Percentiles rank a stretch among this genome's conserved stretches.
These are phyloP conservation scores for Lepidochitona cinerea DNA, from an alignment of 2,888 invertebrate genomes.

Conservation along the genomic window DNA sequence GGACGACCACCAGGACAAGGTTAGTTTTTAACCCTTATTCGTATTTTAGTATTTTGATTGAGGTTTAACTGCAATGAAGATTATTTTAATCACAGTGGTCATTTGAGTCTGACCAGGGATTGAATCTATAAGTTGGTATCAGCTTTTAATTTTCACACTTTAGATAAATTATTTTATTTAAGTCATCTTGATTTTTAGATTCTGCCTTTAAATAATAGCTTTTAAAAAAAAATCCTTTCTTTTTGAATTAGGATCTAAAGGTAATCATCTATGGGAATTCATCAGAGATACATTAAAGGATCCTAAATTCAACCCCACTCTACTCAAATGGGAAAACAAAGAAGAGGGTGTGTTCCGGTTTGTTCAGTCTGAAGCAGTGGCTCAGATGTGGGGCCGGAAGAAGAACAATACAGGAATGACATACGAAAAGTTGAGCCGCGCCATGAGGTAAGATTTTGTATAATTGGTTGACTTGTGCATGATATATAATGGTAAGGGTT, in stretches of 20 bases:
- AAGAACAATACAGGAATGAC: slow-evolving; percentile 91
- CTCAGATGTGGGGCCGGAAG: slow-evolving; percentile 87
- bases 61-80: too few relatives aligned
- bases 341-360: slow-evolving; percentile 87
- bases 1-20: neutral
- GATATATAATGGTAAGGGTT: too few relatives aligned
- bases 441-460: slow-evolving; percentile 78
- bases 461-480: neutral
- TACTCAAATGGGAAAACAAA: slow-evolving; percentile 90
- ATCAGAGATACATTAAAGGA: slow-evolving; percentile 84
- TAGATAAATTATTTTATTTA: too few relatives aligned
- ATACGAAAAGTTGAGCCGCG: slow-evolving; percentile 90
- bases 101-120: too few relatives aligned
- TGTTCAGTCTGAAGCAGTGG: slow-evolving; percentile 87
- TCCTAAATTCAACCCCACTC: slow-evolving; percentile 82
- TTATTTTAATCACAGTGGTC: too few relatives aligned
- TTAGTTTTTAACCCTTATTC: neutral
- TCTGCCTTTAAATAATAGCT: too few relatives aligned
- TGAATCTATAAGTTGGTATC: too few relatives aligned
- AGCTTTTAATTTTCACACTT: too few relatives aligned
- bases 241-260: slow-evolving; percentile 37
- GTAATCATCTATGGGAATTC: slow-evolving; percentile 82
- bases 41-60: too few relatives aligned
- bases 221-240: neutral
- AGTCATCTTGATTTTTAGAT: too few relatives aligned